Base-by-base conservation (phyloP, 1,140 invertebrate genomes). In the Bombus polaris region DNA sequence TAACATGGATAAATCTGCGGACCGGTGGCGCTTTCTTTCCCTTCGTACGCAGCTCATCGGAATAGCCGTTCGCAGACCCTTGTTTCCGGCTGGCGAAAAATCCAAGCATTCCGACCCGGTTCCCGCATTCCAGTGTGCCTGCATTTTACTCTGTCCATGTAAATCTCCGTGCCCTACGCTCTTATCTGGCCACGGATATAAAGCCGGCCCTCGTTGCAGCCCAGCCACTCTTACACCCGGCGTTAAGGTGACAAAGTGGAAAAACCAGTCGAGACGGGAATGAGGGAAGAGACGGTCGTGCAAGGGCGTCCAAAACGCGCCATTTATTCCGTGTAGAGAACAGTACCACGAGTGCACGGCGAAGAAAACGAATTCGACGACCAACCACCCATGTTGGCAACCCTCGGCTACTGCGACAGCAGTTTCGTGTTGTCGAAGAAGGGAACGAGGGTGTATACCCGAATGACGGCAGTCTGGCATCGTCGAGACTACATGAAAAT, bases 401-500 rank as follows among this genome's bases (percentile, higher is more conserved):
- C 62, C 22, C 25, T 47, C 32, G n/a, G 35, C 47, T 28, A n/a
- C 22, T 18, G 28, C 66, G 15, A 44, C 65, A 68, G 53, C 44
- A 65, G 75, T 85, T 47, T 68, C 72, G 42, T 74, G 59, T 80
- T 66, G 65, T 68, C 65, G 66, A 81, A 70, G 37, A 53, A 53
- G 25, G 70, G 28, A 18, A 42, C 42, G 37, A 71, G 18, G 73
- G 73, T 75, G 28, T 22, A 28, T 32, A 13, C 42, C 22, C 28
- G 25, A 57, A 79, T 42, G 81, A 76, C 59, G 32, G 42, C 12
- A 22, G 62, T 85, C 68, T 73, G 79, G 78, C 44, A 44, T 57
- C 59, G 39, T 62, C 35, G 39, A 47, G 72, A 70, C 79, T 89
- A 89, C 87, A 89, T 37, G 87, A 81, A 89, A 89, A 89, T 89